Conservation (phyloP, 2,888 invertebrate genomes). For the Candidula unifasciata region DNA sequence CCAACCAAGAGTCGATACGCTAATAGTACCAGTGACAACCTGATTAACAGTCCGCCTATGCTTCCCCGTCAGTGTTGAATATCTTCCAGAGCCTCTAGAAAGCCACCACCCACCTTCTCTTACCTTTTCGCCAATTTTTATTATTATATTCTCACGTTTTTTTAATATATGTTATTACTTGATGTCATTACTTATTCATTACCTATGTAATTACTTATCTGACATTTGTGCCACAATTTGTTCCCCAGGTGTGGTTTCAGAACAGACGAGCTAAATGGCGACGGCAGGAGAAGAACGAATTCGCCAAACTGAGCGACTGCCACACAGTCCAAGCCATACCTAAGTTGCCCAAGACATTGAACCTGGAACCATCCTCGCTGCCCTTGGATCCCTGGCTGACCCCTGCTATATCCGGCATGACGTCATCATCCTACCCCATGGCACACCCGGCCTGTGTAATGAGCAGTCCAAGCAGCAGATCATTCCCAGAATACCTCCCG, state of each 20-base stretch:
- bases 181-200: no score
- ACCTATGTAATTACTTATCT: neutral
- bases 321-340: conserved; percentile 40
- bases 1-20: no score
- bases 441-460: conserved; percentile 43
- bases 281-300: conserved; percentile 96
- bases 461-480: conserved; percentile 55
- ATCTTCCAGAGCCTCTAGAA: no score
- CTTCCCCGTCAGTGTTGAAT: no score
- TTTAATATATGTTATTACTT: neutral
- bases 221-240: neutral
- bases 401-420: conserved; percentile 83
- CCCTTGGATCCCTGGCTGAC: conserved; percentile 96
- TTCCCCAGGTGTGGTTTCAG: conserved; percentile 94
- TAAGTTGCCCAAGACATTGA: conserved; percentile 10
- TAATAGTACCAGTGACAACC: no score
- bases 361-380: conserved; percentile 82
- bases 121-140: no score
- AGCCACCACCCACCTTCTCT: no score
- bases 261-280: conserved; percentile 97
- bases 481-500: conserved; percentile 61
- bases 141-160: no score
- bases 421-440: conserved; percentile 13
- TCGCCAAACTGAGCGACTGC: conserved; percentile 69
- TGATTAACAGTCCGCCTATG: no score